These are phyloP conservation scores for Parthenolecanium corni DNA, from an alignment of 2,888 invertebrate genomes.

Conservation along the genomic window DNA sequence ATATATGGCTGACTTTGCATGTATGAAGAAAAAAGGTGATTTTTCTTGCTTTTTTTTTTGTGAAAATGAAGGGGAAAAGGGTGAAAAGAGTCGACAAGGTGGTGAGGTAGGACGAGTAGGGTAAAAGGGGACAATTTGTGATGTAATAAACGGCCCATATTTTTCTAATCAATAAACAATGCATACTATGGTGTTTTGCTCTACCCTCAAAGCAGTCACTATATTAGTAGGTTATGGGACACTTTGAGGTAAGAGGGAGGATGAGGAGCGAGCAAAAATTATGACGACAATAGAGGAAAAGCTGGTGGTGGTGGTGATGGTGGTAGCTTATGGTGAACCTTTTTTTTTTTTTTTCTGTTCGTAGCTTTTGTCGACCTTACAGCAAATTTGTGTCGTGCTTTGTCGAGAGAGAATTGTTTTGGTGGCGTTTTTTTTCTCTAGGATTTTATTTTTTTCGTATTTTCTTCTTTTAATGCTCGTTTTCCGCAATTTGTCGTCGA, in stretches of 20 bases:
- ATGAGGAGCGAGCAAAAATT: no score
- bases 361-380: no score
- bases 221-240: constrained; percentile 24
- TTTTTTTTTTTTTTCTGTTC: no score
- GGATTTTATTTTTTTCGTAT: not conserved
- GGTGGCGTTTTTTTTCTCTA: not conserved
- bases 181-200: constrained; percentile 8
- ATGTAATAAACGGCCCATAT: constrained; percentile 12
- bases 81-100: not conserved
- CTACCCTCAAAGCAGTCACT: constrained; percentile 1
- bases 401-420: not conserved
- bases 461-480: not conserved
- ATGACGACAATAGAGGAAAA: no score
- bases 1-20: no score
- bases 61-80: not conserved
- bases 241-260: not conserved
- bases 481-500: not conserved
- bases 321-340: no score
- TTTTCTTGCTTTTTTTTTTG: not conserved
- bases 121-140: not conserved
- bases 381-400: not conserved
- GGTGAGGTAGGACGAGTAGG: not conserved
- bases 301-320: no score
- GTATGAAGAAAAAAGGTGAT: not conserved
- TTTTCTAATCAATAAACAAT: constrained; percentile 27